A percentile compares a stretch with the other conserved stretches of the same genome.
Evolutionary conservation across 2,113 vertebrate species (phyloP).

Genomic region (Urocitellus parryii): DNA sequence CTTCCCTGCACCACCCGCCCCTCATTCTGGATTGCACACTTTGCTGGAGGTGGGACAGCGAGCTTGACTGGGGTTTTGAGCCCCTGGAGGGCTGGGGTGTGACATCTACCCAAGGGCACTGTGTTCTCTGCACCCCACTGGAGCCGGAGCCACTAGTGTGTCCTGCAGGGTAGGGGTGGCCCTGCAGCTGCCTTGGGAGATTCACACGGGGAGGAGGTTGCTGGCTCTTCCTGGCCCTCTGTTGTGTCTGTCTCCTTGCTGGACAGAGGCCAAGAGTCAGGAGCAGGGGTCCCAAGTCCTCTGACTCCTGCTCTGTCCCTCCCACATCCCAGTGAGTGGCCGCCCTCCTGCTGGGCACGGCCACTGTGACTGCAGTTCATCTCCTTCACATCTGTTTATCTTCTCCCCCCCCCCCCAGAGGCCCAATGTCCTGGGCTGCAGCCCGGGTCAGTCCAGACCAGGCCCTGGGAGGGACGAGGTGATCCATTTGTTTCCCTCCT

Average conservation of each 20-base stretch:
- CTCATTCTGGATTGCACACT: neutral
- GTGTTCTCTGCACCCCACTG: neutral
- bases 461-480: neutral
- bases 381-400: neutral
- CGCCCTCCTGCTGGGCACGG: neutral
- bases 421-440: neutral
- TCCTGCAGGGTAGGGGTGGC: rapidly evolving
- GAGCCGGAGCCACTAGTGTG: neutral
- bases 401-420: too few relatives aligned
- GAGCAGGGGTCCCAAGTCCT: neutral
- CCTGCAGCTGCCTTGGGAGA: too few relatives aligned
- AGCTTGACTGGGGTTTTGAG: too few relatives aligned
- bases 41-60: neutral
- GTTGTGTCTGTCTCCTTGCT: neutral
- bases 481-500: neutral
- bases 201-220: rapidly evolving
- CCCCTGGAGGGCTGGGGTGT: neutral
- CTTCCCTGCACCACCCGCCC: neutral
- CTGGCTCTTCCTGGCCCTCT: neutral
- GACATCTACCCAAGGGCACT: neutral
- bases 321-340: rapidly evolving
- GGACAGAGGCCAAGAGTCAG: neutral
- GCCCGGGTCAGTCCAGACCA: neutral
- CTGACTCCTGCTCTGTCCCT: rapidly evolving
- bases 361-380: neutral